A percentile compares a stretch with the other conserved stretches of the same genome.
Evolutionary conservation across 2,888 invertebrate genomes (phyloP).

Genomic region (Operophtera brumata): DNA sequence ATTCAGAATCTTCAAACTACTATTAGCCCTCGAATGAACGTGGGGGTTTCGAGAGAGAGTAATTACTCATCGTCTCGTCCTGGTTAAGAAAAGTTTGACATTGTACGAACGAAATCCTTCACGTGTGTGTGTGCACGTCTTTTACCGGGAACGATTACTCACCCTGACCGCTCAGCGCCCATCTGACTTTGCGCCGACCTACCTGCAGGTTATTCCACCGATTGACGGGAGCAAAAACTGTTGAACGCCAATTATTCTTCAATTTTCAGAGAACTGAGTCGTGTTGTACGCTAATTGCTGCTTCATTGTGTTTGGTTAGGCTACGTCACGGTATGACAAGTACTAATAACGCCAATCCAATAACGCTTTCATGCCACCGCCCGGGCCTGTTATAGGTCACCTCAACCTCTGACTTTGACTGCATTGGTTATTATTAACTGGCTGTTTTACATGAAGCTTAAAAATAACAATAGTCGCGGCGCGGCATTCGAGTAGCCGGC

Average conservation of each 20-base stretch:
- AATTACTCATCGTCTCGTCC: neutral
- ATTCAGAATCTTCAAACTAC: conserved; percentile 21
- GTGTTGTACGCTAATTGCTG: conserved; percentile 41
- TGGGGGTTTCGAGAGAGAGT: neutral
- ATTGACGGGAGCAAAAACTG: conserved; percentile 62
- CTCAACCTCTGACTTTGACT: conserved; percentile 40
- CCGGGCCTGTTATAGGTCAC: conserved; percentile 44
- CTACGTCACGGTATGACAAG: conserved; percentile 43
- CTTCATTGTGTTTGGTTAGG: conserved; percentile 38
- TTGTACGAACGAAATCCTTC: conserved; percentile 44
- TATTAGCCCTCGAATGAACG: neutral
- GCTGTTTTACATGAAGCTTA: conserved; percentile 5
- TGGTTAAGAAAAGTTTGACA: conserved; percentile 25
- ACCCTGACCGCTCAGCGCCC: conserved; percentile 53
- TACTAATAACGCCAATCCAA: conserved; percentile 38
- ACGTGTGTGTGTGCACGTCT: conserved; percentile 37
- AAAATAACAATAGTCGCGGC: neutral
- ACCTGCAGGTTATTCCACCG: conserved; percentile 72
- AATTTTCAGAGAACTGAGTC: conserved; percentile 45
- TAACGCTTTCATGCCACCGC: conserved; percentile 34
- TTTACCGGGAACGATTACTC: conserved; percentile 55
- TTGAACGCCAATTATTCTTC: conserved; percentile 49
- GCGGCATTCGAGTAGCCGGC: no score
- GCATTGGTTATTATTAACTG: conserved; percentile 24
- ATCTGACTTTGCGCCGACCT: conserved; percentile 71